Base-by-base conservation (phyloP, 2,888 invertebrate genomes). In the Ichneumoninae sp. region DNA sequence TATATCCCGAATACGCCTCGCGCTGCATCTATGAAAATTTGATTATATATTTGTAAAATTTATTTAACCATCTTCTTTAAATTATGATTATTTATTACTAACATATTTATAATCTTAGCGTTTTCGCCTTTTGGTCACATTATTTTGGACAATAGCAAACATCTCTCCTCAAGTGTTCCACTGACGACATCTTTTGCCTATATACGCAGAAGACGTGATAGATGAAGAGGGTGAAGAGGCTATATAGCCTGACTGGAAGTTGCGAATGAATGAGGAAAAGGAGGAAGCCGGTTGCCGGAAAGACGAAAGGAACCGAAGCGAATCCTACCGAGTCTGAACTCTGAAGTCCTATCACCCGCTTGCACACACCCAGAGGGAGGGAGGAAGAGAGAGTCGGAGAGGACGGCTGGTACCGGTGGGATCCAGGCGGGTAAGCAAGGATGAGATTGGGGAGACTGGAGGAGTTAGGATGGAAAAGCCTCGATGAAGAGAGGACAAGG, bases 361-460 rank as follows among this genome's bases (percentile, higher is more conserved):
- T 68, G 26, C 73, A 68, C 57, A 50, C 80, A 57, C 54, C 33
- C 44, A 40, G 10, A 52, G 10, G n/a, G 44, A 83, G 47, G 30
- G 57, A 33, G 50, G 22, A 26, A 7, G 82, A 74, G 47, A 13
- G 22, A 33, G 63, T 26, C 68, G 30, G 66, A 19, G 54, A 44
- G 26, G 16, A 22, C 3, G 70, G 52, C 33, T 36, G 63, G 10
- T 13, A 26, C 22, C 13, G 60, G 16, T 40, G 66, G 30, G 52
- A 30, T 76, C 60, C 26, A 13, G n/a, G 10, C 22, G 63, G 69
- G 44, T 69, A 70, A 74, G 36, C 69, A 75, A 77, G 66, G 71
- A 82, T 73, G 76, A 82, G 76, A 82, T 76, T 71, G 52, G 81
- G 30, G 81, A 83, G 83, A 26, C 77, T 52, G 57, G 40, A 76